Conservation (phyloP, 1,140 invertebrate genomes). For the Drosophila paulistorum region DNA sequence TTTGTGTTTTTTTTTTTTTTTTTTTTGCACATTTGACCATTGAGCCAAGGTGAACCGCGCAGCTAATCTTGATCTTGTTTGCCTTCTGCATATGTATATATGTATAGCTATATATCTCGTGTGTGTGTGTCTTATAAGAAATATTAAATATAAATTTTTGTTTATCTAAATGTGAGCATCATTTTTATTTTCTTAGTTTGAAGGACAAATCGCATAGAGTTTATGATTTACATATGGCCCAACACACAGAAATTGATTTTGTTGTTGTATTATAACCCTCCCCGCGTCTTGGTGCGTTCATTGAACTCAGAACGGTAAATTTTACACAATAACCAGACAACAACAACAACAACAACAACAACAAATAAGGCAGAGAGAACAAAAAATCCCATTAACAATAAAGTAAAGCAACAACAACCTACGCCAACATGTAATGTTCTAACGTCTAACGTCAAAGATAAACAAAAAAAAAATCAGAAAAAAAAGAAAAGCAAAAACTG, state of each 20-base stretch:
- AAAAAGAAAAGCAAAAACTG: slow-evolving; percentile 52
- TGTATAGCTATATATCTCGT: slow-evolving; percentile 15
- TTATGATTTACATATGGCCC: slow-evolving; percentile 6
- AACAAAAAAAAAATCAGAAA: slow-evolving; percentile 53
- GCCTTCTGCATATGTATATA: slow-evolving; percentile 62
- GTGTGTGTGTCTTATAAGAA: slow-evolving; percentile 30
- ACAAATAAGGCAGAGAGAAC: slow-evolving; percentile 18
- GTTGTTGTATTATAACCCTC: too few relatives aligned
- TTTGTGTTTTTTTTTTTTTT: not conserved
- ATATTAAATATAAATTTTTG: slow-evolving; percentile 48
- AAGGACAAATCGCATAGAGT: slow-evolving; percentile 48
- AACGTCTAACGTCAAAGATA: slow-evolving; percentile 74
- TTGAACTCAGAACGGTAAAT: slow-evolving; percentile 76
- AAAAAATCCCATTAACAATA: slow-evolving; percentile 15
- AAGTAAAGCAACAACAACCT: slow-evolving; percentile 50
- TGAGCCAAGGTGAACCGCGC: slow-evolving; percentile 75
- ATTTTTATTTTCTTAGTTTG: slow-evolving; percentile 47
- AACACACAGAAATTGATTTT: not conserved
- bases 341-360: slow-evolving; percentile 21
- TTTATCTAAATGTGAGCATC: slow-evolving; percentile 63
- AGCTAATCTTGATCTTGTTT: slow-evolving; percentile 79
- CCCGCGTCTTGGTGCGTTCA: slow-evolving; percentile 26
- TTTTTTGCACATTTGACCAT: slow-evolving; percentile 80
- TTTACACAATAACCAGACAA: slow-evolving; percentile 52
- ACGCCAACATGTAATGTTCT: slow-evolving; percentile 81